Conservation (phyloP, 1,140 invertebrate genomes). For the Steinernema feltiae region DNA sequence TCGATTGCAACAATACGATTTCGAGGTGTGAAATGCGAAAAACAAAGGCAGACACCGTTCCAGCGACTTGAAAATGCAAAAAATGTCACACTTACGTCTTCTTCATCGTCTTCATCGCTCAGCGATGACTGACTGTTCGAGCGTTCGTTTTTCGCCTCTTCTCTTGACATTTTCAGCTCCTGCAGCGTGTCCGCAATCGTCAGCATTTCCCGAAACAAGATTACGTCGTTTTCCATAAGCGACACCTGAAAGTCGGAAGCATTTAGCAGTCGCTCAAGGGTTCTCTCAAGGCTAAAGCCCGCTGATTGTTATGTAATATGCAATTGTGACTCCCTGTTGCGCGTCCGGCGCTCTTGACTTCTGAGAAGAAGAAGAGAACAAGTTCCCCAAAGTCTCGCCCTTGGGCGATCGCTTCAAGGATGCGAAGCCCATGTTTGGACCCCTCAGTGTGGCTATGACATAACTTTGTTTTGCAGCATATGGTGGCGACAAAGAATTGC, state of each 20-base stretch:
- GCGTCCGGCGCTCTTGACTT: neutral
- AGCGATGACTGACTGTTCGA: conserved; percentile 14
- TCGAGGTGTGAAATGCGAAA: too few relatives aligned
- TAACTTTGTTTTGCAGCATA: neutral
- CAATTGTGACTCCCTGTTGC: neutral
- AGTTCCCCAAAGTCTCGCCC: neutral
- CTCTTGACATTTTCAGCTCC: conserved; percentile 17
- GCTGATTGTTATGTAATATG: conserved; percentile 2
- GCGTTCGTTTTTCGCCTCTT: neutral
- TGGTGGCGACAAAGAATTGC: neutral
- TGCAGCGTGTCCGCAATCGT: conserved; percentile 8
- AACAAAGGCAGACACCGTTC: neutral
- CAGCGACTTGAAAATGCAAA: neutral
- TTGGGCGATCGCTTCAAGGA: neutral
- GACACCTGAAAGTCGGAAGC: conserved; percentile 2
- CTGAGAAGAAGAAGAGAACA: too few relatives aligned
- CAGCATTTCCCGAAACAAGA: conserved; percentile 9
- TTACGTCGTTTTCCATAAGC: conserved; percentile 21
- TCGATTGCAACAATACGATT: too few relatives aligned
- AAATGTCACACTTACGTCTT: conserved; percentile 20
- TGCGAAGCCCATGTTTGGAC: neutral
- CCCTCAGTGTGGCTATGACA: neutral
- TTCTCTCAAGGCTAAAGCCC: neutral
- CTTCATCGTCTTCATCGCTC: neutral
- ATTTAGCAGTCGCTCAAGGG: neutral